Percentiles rank a stretch among this genome's conserved stretches.
Conservation (phyloP, 37 sponge, comb jelly and placozoan genomes). For the Oscarella lobularis region DNA sequence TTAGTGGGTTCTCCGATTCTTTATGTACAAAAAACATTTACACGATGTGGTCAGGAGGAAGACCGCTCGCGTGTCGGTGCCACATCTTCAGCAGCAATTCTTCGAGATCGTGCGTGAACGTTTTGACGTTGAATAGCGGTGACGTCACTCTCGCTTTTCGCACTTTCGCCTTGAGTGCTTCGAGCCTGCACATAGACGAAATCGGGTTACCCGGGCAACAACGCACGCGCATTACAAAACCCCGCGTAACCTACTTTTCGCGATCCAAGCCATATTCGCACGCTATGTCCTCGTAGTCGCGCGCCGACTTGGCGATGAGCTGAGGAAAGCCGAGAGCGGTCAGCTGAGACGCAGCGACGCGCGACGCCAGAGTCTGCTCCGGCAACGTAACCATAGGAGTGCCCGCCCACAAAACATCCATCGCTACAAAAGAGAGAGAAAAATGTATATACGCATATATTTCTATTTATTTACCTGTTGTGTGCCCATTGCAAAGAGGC, state of each 20-base stretch:
- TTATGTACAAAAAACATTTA: no score
- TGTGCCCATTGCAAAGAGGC: slow-evolving; percentile 98
- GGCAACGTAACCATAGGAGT: slow-evolving; percentile 91
- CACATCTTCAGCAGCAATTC: slow-evolving; percentile 58
- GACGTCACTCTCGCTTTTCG: slow-evolving; percentile 65
- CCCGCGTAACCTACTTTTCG: slow-evolving; percentile 51
- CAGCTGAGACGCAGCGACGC: slow-evolving; percentile 96
- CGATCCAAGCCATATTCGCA: slow-evolving; percentile 69
- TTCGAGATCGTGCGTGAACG: slow-evolving; percentile 72
- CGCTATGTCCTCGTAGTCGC: slow-evolving; percentile 89
- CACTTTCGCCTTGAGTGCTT: slow-evolving; percentile 19
- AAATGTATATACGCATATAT: no score
- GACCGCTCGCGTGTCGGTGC: slow-evolving; percentile 46
- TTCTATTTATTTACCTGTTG: slow-evolving; percentile 32
- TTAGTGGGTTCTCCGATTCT: no score
- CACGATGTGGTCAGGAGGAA: slow-evolving; percentile 78
- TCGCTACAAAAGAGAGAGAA: no score
- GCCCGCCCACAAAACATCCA: slow-evolving; percentile 99
- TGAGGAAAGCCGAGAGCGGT: slow-evolving; percentile 82
- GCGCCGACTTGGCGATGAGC: slow-evolving; percentile 58
- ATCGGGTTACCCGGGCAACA: no score
- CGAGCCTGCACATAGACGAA: no score
- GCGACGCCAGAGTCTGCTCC: slow-evolving; percentile 85
- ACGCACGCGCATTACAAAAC: neutral
- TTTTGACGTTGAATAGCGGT: slow-evolving; percentile 78